Evolutionary conservation across 2,797 vertebrate species (phyloP).

Genomic region (Emydoidea blandingii): DNA sequence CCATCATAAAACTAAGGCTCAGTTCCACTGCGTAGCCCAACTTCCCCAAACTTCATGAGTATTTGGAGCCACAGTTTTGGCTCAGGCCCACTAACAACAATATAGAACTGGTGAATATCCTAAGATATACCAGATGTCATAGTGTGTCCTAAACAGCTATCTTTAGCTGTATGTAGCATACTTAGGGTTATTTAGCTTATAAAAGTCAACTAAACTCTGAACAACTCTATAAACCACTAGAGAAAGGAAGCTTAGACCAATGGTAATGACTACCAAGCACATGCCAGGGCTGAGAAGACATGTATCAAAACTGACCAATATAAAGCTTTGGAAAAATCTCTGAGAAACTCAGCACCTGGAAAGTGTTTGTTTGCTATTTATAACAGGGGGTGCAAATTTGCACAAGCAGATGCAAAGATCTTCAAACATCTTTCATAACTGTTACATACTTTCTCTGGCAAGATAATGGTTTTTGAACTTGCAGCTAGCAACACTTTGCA

Average conservation of each 20-base stretch:
- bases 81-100: not conserved
- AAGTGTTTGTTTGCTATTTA: not conserved
- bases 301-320: not conserved
- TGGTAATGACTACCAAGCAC: not conserved
- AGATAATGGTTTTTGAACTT: not conserved
- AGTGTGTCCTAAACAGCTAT: not conserved
- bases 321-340: not conserved
- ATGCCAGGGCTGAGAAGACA: not conserved
- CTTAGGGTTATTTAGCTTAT: not conserved
- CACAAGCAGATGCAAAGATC: not conserved
- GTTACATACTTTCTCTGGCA: not conserved
- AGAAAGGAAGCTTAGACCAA: not conserved
- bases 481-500: not conserved
- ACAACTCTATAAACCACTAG: not conserved
- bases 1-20: not conserved
- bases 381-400: not conserved
- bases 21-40: not conserved
- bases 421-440: not conserved
- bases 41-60: not conserved
- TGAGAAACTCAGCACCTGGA: not conserved
- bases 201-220: not conserved
- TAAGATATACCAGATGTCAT: not conserved
- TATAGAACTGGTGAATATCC: not conserved
- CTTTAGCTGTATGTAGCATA: not conserved
- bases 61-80: not conserved